Percentiles rank a stretch among this genome's conserved stretches.
These are phyloP conservation scores for Agrochola lychnidis DNA, from an alignment of 2,888 invertebrate genomes.

Conservation along the genomic window DNA sequence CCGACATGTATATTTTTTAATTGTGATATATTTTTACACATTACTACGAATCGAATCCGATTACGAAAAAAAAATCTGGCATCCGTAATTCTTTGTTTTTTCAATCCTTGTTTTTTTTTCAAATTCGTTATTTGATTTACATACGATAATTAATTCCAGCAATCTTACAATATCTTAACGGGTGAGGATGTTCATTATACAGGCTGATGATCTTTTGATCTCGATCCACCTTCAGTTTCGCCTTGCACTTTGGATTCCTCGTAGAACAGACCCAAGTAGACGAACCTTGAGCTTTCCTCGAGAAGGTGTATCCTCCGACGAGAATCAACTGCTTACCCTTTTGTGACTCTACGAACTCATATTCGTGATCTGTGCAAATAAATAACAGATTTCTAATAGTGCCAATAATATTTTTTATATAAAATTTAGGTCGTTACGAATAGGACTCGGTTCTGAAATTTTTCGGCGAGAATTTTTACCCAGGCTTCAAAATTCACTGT, in stretches of 20 bases:
- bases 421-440: not conserved
- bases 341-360: conserved; percentile 55
- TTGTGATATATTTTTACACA: no score
- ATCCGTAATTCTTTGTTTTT: conserved; percentile 17
- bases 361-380: conserved; percentile 33
- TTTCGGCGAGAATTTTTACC: not conserved
- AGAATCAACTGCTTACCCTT: conserved; percentile 66
- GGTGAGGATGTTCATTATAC: conserved; percentile 53
- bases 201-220: conserved; percentile 32
- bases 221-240: conserved; percentile 48
- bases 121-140: not conserved
- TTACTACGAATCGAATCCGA: not conserved
- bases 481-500: not conserved
- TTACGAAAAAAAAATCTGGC: no score
- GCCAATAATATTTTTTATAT: no score
- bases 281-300: conserved; percentile 3
- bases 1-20: no score
- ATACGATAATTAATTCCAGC: conserved; percentile 15
- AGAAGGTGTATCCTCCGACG: conserved; percentile 71
- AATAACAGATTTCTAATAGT: not conserved
- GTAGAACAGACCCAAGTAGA: conserved; percentile 63
- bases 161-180: conserved; percentile 34
- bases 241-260: conserved; percentile 60
- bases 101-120: not conserved
- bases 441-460: no score